Evolutionary conservation across 1,140 invertebrate species (phyloP).

Genomic region (Penaeus japonicus): DNA sequence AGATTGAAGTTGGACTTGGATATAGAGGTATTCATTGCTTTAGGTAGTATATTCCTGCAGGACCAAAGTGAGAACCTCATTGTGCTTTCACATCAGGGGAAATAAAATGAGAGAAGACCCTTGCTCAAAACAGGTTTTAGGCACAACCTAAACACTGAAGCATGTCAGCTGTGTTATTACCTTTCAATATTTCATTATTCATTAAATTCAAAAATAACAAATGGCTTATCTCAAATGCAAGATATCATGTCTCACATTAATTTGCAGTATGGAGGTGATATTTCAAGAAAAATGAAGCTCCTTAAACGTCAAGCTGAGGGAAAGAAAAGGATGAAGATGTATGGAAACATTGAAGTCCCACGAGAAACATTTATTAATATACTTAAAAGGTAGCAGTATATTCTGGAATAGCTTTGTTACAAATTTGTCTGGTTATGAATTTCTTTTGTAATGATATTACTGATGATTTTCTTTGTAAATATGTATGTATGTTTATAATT

Average conservation of each 20-base stretch:
- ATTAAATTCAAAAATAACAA: not conserved
- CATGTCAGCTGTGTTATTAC: no score
- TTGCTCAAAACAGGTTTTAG: no score
- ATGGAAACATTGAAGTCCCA: slow-evolving; percentile 90
- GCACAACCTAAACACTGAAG: no score
- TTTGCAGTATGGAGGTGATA: slow-evolving; percentile 90
- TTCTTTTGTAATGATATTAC: not conserved
- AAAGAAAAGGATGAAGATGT: slow-evolving; percentile 89
- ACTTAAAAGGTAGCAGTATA: slow-evolving; percentile 75
- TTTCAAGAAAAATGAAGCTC: slow-evolving; percentile 88
- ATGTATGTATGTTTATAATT: not conserved
- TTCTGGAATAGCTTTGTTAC: not conserved
- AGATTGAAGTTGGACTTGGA: no score
- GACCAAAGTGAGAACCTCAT: no score
- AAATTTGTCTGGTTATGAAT: not conserved
- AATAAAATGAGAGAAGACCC: no score
- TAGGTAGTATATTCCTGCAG: no score
- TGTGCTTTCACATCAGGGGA: no score
- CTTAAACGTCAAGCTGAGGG: slow-evolving; percentile 89
- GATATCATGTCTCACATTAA: slow-evolving; percentile 59
- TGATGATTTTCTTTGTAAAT: not conserved
- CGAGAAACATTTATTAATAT: slow-evolving; percentile 94
- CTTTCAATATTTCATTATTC: not conserved
- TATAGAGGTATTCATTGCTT: no score
- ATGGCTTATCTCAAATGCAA: no score